Evolutionary conservation across 2,888 invertebrate genomes (phyloP).

Genomic region (Pyrrhosoma nymphula): DNA sequence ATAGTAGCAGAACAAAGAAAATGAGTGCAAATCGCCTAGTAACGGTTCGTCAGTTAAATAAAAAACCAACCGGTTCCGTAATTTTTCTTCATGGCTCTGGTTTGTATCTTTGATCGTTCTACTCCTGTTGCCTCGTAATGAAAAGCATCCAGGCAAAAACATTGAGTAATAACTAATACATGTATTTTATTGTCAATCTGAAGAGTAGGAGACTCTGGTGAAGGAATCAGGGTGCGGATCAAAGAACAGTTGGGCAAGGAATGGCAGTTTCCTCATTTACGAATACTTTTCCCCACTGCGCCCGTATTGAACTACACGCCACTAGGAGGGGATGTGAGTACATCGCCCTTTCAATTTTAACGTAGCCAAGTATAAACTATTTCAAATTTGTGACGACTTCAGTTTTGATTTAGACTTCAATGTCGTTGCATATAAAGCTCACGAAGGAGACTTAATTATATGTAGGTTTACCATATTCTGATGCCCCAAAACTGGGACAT

Average conservation of each 20-base stretch:
- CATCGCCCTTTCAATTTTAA: too few relatives aligned
- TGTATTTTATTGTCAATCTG: too few relatives aligned
- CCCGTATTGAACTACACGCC: constrained; percentile 87
- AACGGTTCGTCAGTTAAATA: constrained; percentile 78
- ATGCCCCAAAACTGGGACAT: too few relatives aligned
- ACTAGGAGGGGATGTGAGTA: constrained; percentile 81
- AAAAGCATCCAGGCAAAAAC: too few relatives aligned
- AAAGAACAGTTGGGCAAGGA: constrained; percentile 81
- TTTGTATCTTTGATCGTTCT: not conserved
- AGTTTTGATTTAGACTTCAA: too few relatives aligned
- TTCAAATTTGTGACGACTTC: too few relatives aligned
- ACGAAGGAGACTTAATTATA: not conserved
- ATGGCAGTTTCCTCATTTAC: constrained; percentile 86
- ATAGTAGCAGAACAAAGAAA: not conserved
- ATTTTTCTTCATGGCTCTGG: constrained; percentile 6
- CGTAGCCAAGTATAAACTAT: too few relatives aligned
- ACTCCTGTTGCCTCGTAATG: too few relatives aligned
- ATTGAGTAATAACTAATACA: too few relatives aligned
- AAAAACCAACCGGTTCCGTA: constrained; percentile 82
- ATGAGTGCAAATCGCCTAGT: constrained; percentile 73
- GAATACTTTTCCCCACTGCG: constrained; percentile 89
- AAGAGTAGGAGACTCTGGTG: constrained; percentile 83
- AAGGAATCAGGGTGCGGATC: constrained; percentile 82
- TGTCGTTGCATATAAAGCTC: too few relatives aligned
- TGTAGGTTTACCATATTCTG: too few relatives aligned